Percentiles rank a stretch among this genome's conserved stretches.
phyloP scores from a whole-genome alignment of 2,888 invertebrate genomes.

The Macaria liturata region DNA sequence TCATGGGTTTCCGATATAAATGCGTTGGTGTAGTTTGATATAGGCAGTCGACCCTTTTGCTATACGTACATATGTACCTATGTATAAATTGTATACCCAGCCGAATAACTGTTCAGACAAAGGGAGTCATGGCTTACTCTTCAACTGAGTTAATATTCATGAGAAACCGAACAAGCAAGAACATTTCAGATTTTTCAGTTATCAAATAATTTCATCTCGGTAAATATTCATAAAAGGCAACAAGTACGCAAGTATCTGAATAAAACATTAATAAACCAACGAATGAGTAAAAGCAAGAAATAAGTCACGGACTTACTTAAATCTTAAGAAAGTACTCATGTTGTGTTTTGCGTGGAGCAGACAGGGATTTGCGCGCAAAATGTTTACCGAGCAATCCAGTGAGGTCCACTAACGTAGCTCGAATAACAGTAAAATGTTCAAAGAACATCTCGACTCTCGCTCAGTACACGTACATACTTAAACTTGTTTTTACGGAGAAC shows the following conservation, averaged over 20 bases:
- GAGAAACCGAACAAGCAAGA: background rate
- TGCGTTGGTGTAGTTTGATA: background rate
- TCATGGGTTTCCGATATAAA: conserved; percentile 20
- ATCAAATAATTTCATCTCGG: conserved; percentile 5
- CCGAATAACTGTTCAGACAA: background rate
- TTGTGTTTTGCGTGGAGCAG: no score
- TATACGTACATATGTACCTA: background rate
- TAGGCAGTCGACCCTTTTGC: conserved; percentile 7
- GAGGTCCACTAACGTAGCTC: conserved; percentile 1
- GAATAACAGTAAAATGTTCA: conserved; percentile 13
- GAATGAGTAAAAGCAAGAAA: no score
- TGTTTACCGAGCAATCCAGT: background rate
- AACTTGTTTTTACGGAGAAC: conserved; percentile 26
- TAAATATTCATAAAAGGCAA: conserved; percentile 5
- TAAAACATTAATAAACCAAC: no score
- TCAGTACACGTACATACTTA: conserved; percentile 13
- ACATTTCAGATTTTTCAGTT: conserved; percentile 4
- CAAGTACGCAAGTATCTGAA: conserved; percentile 2
- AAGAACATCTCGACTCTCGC: conserved; percentile 7
- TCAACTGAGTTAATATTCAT: conserved; percentile 6
- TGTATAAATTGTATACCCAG: background rate
- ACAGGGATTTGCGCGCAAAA: no score
- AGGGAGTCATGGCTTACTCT: background rate
- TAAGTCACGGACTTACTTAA: no score
- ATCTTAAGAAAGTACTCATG: no score